phyloP scores from a whole-genome alignment of 2,113 vertebrate genomes.

The Brachypteracias leptosomus region DNA sequence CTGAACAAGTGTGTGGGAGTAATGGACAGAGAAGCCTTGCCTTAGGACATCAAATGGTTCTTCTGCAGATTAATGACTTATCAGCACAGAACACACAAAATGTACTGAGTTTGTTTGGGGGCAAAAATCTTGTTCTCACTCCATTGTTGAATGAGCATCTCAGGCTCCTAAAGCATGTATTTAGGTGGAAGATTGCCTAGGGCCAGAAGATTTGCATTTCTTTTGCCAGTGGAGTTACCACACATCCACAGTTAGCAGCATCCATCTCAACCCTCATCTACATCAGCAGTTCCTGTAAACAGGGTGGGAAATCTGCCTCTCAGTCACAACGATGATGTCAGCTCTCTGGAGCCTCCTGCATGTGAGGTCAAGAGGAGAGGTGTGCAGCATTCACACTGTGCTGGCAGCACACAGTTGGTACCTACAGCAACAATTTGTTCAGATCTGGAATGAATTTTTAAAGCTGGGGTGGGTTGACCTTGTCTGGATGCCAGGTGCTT shows the following conservation, averaged over 20 bases:
- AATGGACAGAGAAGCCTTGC: accelerated
- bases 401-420: neutral
- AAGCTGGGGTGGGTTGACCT: neutral
- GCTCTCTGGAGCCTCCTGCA: neutral
- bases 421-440: neutral
- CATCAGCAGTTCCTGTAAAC: neutral
- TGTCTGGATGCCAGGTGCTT: neutral
- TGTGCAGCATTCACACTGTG: neutral
- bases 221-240: neutral
- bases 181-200: neutral
- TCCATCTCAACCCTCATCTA: neutral
- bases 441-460: neutral
- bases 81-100: neutral
- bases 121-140: neutral
- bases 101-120: neutral
- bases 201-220: neutral
- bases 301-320: neutral
- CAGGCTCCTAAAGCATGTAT: neutral
- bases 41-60: neutral
- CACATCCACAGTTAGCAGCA: neutral
- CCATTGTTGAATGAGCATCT: neutral
- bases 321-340: neutral
- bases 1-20: neutral
- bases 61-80: neutral
- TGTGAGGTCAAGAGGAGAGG: neutral